Evolutionary conservation across 2,888 invertebrate species (phyloP).

Genomic region (Amphipoea lucens): DNA sequence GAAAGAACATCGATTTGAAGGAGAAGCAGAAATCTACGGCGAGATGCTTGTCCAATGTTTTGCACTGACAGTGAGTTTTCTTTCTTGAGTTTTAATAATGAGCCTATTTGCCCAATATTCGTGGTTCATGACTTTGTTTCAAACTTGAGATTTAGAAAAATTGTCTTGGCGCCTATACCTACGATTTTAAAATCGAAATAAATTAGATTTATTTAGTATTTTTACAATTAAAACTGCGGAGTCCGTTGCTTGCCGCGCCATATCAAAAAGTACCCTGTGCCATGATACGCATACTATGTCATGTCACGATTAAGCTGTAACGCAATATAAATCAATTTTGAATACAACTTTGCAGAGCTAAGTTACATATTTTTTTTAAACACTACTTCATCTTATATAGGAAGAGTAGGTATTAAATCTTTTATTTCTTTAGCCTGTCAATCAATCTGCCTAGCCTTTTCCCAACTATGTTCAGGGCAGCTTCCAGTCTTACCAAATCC

Average conservation of each 20-base stretch:
- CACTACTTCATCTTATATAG: not conserved
- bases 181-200: not conserved
- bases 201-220: not conserved
- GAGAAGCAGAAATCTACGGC: conserved; percentile 75
- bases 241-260: conserved; percentile 7
- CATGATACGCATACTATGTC: not conserved
- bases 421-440: not conserved
- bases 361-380: not conserved
- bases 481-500: not conserved
- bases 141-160: conserved; percentile 30
- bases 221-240: conserved; percentile 2
- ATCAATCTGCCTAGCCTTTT: not conserved
- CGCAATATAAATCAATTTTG: not conserved
- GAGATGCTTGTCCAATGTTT: conserved; percentile 81
- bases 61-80: conserved; percentile 74
- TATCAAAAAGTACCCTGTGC: too few relatives aligned
- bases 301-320: conserved; percentile 2
- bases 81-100: conserved; percentile 42
- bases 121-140: conserved; percentile 51
- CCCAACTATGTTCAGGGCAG: not conserved
- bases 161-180: conserved; percentile 3
- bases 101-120: conserved; percentile 58
- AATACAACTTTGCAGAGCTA: not conserved
- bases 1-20: conserved; percentile 70
- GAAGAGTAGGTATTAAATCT: not conserved